phyloP scores from a whole-genome alignment of 2,888 invertebrate species.

The Nemurella pictetii region DNA sequence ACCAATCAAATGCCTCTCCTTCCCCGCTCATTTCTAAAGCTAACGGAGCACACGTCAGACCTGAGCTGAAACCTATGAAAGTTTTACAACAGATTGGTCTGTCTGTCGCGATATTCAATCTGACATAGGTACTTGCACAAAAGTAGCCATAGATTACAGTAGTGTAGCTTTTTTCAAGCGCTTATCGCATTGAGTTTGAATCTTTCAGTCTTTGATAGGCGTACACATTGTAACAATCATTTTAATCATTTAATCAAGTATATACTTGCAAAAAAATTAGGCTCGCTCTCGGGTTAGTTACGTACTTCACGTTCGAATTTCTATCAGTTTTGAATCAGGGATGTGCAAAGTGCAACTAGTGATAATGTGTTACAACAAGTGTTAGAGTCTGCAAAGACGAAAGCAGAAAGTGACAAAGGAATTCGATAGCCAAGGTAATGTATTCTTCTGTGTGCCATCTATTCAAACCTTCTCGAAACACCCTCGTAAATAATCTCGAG shows the following conservation, averaged over 20 bases:
- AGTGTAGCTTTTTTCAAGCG: neutral
- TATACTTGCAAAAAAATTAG: too few relatives aligned
- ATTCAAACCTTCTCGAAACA: neutral
- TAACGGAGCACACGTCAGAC: neutral
- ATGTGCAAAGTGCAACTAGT: neutral
- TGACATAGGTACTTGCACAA: neutral
- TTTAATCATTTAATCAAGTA: too few relatives aligned
- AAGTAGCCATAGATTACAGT: neutral
- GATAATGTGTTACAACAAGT: neutral
- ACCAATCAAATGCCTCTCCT: neutral
- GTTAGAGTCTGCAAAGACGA: neutral
- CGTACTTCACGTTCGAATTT: neutral
- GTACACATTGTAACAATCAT: neutral
- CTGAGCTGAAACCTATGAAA: neutral
- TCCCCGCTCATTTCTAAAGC: neutral
- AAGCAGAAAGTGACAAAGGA: too few relatives aligned
- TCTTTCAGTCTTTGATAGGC: neutral
- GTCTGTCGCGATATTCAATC: neutral
- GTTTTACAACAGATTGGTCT: slow-evolving; percentile 5
- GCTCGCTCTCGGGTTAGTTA: too few relatives aligned
- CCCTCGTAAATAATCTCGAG: neutral
- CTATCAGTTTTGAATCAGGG: neutral
- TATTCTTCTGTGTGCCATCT: neutral
- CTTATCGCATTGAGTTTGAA: neutral
- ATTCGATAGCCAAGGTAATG: neutral